These are phyloP conservation scores for Heliconius hermathena DNA, from an alignment of 1,140 invertebrate genomes.

Conservation along the genomic window DNA sequence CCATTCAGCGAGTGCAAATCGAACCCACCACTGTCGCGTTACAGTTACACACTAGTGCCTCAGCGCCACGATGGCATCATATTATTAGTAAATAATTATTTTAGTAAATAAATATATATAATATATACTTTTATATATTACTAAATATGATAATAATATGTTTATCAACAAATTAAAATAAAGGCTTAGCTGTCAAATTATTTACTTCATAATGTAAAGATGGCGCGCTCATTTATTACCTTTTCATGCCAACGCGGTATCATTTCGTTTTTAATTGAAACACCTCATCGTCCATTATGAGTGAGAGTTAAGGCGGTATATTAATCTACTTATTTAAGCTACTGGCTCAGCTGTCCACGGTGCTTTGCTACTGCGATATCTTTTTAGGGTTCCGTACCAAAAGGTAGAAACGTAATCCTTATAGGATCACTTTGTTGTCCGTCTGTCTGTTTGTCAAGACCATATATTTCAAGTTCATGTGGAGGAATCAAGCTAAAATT, in stretches of 20 bases:
- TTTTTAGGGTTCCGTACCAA: neutral
- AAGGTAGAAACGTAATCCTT: no score
- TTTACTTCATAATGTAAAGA: constrained; percentile 47
- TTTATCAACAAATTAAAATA: neutral
- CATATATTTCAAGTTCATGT: no score
- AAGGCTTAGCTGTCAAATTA: constrained; percentile 37
- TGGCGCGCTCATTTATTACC: constrained; percentile 58
- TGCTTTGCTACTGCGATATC: neutral
- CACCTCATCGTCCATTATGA: constrained; percentile 35
- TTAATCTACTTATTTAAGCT: constrained; percentile 12
- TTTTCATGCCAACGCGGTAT: constrained; percentile 58
- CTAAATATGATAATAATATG: neutral
- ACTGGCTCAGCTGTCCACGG: neutral
- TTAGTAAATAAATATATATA: no score
- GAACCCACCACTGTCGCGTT: no score
- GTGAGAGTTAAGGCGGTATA: constrained; percentile 2
- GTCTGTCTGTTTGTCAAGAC: no score
- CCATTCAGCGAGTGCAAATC: no score
- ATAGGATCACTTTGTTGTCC: no score
- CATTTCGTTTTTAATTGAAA: constrained; percentile 61
- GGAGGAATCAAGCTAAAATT: no score
- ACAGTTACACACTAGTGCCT: no score
- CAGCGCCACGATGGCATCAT: neutral
- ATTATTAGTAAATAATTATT: neutral
- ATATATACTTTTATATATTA: no score